Conservation (phyloP, 2,888 invertebrate genomes). For the Spatulosminthurus flaviceps region DNA sequence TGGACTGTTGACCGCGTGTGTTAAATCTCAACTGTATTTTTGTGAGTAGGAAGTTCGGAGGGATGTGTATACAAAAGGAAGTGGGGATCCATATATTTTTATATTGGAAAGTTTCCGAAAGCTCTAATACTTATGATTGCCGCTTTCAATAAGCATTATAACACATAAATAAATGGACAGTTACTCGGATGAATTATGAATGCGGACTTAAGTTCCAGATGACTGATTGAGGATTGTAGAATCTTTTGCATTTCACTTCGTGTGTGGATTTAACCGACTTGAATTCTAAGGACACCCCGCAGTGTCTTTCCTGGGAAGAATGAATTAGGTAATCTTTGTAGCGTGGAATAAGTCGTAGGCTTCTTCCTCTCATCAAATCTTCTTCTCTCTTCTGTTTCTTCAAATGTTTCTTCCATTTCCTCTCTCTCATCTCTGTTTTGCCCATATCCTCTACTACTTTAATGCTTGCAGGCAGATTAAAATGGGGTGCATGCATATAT, state of each 20-base stretch:
- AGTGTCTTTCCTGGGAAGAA: conserved; percentile 8
- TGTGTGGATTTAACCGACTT: conserved; percentile 13
- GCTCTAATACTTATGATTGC: no score
- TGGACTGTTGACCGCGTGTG: conserved; percentile 8
- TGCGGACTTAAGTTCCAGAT: neutral
- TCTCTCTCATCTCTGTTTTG: no score
- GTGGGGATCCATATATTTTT: no score
- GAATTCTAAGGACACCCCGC: conserved; percentile 8
- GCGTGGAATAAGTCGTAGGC: conserved; percentile 14
- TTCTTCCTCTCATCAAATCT: neutral
- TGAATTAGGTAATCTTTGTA: neutral
- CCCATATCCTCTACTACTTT: no score
- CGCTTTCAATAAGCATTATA: no score
- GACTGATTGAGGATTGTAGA: neutral
- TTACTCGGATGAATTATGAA: neutral
- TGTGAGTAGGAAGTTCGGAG: neutral
- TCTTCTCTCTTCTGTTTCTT: no score
- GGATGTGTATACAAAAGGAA: no score
- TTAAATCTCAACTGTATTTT: neutral
- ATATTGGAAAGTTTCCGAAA: neutral
- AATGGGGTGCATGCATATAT: no score
- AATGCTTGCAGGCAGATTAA: no score
- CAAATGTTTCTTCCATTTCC: neutral
- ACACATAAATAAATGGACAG: neutral
- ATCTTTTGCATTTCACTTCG: conserved; percentile 3